A percentile compares a stretch with the other conserved stretches of the same genome.
phyloP scores from a whole-genome alignment of 1,140 invertebrate species.

The Macrosteles quadrilineatus region DNA sequence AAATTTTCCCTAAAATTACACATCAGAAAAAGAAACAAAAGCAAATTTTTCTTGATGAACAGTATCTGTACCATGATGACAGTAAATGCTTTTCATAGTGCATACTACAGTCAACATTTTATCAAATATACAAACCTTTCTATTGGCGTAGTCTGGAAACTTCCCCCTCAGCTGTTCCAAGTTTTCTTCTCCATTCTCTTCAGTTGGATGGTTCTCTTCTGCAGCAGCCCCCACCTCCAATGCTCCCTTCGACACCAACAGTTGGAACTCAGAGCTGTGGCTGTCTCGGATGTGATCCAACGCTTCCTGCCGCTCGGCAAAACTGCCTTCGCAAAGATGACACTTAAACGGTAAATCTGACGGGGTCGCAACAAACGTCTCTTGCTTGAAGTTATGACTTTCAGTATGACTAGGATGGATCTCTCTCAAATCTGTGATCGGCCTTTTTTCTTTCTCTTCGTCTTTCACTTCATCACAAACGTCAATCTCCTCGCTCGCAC shows the following conservation, averaged over 20 bases:
- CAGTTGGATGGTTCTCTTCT: conserved; percentile 48
- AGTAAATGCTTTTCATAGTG: no score
- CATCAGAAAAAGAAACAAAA: no score
- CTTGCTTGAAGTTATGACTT: neutral
- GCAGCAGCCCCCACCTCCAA: conserved; percentile 62
- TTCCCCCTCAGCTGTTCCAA: conserved; percentile 63
- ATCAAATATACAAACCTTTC: conserved; percentile 77
- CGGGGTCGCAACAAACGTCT: neutral
- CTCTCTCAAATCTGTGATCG: conserved; percentile 13
- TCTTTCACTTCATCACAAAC: conserved; percentile 39
- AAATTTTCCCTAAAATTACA: no score
- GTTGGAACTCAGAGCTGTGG: conserved; percentile 71
- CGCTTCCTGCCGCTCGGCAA: conserved; percentile 73
- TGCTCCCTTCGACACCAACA: conserved; percentile 77
- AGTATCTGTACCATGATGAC: no score
- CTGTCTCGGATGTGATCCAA: conserved; percentile 75
- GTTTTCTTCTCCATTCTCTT: conserved; percentile 54
- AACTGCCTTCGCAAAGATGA: conserved; percentile 87
- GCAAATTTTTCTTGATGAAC: no score
- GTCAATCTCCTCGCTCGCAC: conserved; percentile 46
- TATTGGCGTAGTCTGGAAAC: conserved; percentile 83
- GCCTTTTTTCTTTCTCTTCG: conserved; percentile 14
- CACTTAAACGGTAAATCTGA: conserved; percentile 86
- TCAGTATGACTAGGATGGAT: conserved; percentile 21
- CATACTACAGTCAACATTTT: no score